Percentiles rank a stretch among this genome's conserved stretches.
Evolutionary conservation across 2,797 vertebrate species (phyloP).

Genomic region (Eulemur rubriventer): DNA sequence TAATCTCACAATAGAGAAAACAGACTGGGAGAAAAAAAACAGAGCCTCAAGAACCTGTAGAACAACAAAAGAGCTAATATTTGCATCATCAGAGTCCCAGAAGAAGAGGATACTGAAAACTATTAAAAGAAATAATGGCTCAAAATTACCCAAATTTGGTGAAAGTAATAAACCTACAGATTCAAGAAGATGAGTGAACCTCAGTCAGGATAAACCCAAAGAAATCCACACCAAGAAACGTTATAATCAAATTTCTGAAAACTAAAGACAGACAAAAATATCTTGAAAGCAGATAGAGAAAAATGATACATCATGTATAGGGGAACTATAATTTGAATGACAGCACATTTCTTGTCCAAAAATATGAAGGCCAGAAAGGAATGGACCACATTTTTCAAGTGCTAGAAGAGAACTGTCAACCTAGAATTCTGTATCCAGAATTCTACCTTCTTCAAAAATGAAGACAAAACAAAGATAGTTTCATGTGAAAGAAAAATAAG

Average conservation of each 20-base stretch:
- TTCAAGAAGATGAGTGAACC: neutral
- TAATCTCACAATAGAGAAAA: neutral
- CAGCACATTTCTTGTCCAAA: neutral
- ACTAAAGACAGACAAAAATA: neutral
- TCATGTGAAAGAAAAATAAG: neutral
- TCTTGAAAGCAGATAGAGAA: neutral
- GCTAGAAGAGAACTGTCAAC: neutral
- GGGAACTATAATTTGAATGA: neutral
- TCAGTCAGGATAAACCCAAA: neutral
- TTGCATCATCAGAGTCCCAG: neutral
- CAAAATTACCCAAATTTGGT: neutral
- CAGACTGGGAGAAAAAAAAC: neutral
- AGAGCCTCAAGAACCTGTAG: too few species aligned
- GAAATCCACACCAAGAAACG: neutral
- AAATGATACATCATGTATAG: neutral
- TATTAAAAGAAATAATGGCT: neutral
- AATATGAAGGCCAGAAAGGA: neutral
- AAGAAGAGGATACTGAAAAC: neutral
- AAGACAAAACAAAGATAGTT: neutral
- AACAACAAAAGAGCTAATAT: neutral
- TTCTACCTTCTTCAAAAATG: neutral
- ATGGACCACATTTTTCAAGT: neutral
- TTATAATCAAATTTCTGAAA: neutral
- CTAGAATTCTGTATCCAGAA: neutral
- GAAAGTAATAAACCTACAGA: neutral